Conservation (phyloP, 1,140 invertebrate species). For the Sycophila sp. region DNA sequence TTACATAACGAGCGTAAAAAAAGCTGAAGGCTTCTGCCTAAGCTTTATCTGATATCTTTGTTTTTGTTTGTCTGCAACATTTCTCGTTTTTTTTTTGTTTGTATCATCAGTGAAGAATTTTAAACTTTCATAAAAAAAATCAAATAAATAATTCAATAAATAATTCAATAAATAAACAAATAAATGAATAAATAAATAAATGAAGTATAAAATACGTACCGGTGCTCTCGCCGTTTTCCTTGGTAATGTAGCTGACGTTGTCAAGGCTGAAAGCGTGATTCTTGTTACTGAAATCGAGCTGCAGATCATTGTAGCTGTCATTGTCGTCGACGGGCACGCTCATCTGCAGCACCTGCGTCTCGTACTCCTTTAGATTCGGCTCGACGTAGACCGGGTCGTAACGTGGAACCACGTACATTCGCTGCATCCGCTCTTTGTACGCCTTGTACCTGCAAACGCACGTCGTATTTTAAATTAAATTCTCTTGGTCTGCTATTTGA, state of each 20-base stretch:
- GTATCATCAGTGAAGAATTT: no score
- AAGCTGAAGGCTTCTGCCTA: no score
- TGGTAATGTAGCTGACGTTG: constrained; percentile 86
- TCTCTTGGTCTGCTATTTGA: no score
- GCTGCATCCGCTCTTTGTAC: constrained; percentile 80
- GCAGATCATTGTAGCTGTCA: constrained; percentile 79
- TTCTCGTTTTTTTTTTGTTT: no score
- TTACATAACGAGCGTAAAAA: no score
- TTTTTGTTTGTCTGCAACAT: no score
- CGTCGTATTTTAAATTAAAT: no score
- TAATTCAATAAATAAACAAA: not conserved
- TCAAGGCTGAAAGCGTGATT: constrained; percentile 88
- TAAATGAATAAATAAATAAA: not conserved
- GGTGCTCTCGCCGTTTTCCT: constrained; percentile 74
- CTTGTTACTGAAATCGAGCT: constrained; percentile 86
- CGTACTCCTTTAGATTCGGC: constrained; percentile 83
- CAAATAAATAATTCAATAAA: no score
- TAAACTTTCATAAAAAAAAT: no score
- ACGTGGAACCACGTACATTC: constrained; percentile 78
- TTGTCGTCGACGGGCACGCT: constrained; percentile 84
- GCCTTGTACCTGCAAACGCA: constrained; percentile 73
- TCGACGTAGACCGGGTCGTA: constrained; percentile 85
- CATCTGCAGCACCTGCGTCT: constrained; percentile 90
- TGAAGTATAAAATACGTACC: constrained; percentile 47
- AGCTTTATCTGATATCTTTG: no score